phyloP scores from a whole-genome alignment of 2,113 vertebrate species.

The Edolisoma coerulescens region DNA sequence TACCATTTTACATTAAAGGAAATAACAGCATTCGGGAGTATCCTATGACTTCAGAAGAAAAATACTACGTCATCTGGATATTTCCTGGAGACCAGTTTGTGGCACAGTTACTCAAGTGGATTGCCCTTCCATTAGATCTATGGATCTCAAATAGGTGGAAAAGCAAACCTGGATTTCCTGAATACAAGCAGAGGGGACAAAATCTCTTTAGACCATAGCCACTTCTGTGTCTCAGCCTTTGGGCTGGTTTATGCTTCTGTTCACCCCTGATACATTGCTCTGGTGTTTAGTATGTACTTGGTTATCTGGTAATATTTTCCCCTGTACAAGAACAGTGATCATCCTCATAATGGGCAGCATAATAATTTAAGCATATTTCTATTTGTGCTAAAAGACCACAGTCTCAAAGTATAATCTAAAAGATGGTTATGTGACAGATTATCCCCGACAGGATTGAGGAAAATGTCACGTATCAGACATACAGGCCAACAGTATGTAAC shows the following conservation, averaged over 20 bases:
- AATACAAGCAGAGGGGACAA: not conserved
- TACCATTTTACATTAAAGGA: not conserved
- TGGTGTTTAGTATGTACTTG: not conserved
- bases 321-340: not conserved
- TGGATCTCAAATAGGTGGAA: not conserved
- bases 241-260: not conserved
- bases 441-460: not conserved
- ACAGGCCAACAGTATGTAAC: not conserved
- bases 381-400: not conserved
- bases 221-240: not conserved
- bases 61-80: fast-evolving
- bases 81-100: not conserved
- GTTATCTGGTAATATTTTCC: not conserved
- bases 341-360: not conserved
- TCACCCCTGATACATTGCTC: not conserved
- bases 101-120: not conserved
- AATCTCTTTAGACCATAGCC: not conserved
- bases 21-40: not conserved
- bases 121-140: not conserved
- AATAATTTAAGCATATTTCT: not conserved
- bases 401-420: conserved; percentile 6
- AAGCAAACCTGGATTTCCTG: not conserved
- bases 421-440: conserved; percentile 12
- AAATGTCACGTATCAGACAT: not conserved
- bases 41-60: not conserved